Conservation (phyloP, 1,140 invertebrate species). For the Listronotus bonariensis region DNA sequence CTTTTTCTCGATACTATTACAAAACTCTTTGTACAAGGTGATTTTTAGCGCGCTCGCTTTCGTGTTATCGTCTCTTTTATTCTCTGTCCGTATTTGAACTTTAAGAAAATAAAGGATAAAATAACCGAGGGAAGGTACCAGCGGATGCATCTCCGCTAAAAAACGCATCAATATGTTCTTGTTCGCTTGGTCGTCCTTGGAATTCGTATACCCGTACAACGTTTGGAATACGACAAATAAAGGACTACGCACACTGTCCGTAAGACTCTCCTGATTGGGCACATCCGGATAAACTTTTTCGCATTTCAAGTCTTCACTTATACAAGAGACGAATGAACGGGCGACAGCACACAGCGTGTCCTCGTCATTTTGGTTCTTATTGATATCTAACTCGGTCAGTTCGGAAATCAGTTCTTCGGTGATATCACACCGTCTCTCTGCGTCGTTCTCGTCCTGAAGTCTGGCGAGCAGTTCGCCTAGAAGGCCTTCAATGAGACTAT, state of each 20-base stretch:
- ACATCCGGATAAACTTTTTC: slow-evolving; percentile 58
- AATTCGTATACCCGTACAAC: slow-evolving; percentile 66
- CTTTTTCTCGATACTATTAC: slow-evolving; percentile 79
- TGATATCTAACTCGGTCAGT: slow-evolving; percentile 64
- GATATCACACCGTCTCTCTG: slow-evolving; percentile 68
- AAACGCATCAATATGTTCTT: slow-evolving; percentile 74
- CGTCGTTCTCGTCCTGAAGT: slow-evolving; percentile 68
- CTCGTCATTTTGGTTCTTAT: slow-evolving; percentile 60
- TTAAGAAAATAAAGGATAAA: slow-evolving; percentile 85
- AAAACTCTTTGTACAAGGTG: slow-evolving; percentile 84
- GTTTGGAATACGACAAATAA: slow-evolving; percentile 82
- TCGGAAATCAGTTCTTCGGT: slow-evolving; percentile 74
- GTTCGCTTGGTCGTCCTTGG: slow-evolving; percentile 77
- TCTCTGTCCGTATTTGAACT: slow-evolving; percentile 68
- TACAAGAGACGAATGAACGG: slow-evolving; percentile 60
- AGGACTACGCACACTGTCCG: slow-evolving; percentile 79
- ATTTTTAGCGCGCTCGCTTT: slow-evolving; percentile 76
- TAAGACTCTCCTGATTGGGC: slow-evolving; percentile 63
- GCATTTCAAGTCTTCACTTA: slow-evolving; percentile 58
- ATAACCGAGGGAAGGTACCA: slow-evolving; percentile 76
- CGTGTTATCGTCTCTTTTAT: slow-evolving; percentile 63
- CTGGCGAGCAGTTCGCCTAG: slow-evolving; percentile 41
- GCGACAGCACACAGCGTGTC: slow-evolving; percentile 58
- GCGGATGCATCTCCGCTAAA: slow-evolving; percentile 72
- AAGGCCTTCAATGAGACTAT: slow-evolving; percentile 52